These are phyloP conservation scores for Drosophila biarmipes DNA, from an alignment of 1,140 invertebrate species.

Conservation along the genomic window DNA sequence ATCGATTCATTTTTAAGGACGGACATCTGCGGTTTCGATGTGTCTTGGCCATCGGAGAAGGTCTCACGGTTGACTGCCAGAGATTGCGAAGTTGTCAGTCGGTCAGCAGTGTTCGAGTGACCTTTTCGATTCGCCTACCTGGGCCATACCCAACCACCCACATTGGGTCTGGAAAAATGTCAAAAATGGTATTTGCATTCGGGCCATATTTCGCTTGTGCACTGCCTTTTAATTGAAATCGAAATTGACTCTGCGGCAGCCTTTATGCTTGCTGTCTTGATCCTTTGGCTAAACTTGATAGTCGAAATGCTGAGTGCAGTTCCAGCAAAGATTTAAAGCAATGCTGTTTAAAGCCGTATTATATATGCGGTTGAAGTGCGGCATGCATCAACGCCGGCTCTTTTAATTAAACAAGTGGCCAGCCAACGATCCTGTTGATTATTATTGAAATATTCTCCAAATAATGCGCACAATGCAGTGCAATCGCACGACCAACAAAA, in stretches of 20 bases:
- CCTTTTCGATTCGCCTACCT: conserved; percentile 23
- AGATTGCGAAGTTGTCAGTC: conserved; percentile 35
- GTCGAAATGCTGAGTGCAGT: background rate
- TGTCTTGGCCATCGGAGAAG: conserved; percentile 28
- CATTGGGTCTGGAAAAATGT: conserved; percentile 56
- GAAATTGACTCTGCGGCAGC: conserved; percentile 32
- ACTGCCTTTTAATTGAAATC: conserved; percentile 62
- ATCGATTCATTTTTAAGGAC: conserved; percentile 5
- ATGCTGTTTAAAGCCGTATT: background rate
- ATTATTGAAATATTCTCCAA: background rate
- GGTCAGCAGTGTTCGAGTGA: conserved; percentile 7
- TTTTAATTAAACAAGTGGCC: conserved; percentile 27
- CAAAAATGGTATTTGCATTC: conserved; percentile 72
- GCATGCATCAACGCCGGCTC: background rate
- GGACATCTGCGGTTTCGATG: background rate
- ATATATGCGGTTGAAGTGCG: background rate
- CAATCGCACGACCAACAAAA: conserved; percentile 13
- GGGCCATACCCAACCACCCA: background rate
- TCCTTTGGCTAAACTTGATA: background rate
- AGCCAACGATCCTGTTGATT: background rate
- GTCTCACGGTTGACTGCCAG: conserved; percentile 26
- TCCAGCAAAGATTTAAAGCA: background rate
- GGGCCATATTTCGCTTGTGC: conserved; percentile 12
- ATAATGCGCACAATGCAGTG: conserved; percentile 30
- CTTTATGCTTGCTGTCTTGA: background rate